A percentile compares a stretch with the other conserved stretches of the same genome.
These are phyloP conservation scores for Cephus runcator DNA, from an alignment of 2,888 invertebrate genomes.

Conservation along the genomic window DNA sequence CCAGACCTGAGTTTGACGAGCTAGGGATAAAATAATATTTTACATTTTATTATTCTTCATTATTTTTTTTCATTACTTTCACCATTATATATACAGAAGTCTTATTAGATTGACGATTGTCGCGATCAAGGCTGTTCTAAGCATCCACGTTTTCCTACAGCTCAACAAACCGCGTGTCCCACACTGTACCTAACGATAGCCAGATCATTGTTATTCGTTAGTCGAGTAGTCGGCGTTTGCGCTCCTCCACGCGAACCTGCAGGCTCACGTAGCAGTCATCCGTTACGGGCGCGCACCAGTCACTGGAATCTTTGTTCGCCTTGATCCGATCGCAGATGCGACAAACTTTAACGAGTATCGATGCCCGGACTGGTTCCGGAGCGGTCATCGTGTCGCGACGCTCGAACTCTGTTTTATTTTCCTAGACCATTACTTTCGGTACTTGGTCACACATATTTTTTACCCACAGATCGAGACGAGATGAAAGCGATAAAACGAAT, in stretches of 20 bases:
- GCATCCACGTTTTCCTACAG: conserved; percentile 16
- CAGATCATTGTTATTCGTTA: conserved; percentile 27
- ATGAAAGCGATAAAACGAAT: neutral
- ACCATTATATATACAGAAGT: neutral
- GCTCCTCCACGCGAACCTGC: conserved; percentile 30
- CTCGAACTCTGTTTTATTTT: neutral
- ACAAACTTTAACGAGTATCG: conserved; percentile 57
- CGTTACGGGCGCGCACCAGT: conserved; percentile 43
- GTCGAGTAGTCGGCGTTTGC: conserved; percentile 18
- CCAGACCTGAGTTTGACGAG: too few species aligned
- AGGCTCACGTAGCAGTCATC: conserved; percentile 54
- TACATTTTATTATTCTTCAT: neutral
- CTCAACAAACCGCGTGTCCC: conserved; percentile 27
- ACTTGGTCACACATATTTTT: neutral
- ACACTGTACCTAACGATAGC: conserved; percentile 19
- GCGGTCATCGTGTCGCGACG: conserved; percentile 27
- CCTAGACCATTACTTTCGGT: neutral
- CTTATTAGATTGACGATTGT: neutral
- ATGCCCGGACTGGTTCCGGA: conserved; percentile 42
- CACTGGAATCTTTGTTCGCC: conserved; percentile 42
- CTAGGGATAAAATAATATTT: neutral
- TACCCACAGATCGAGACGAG: neutral
- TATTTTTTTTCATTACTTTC: neutral
- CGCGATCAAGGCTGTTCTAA: neutral
- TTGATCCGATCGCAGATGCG: conserved; percentile 49